Base-by-base conservation (phyloP, 2,797 vertebrate genomes). In the Takifugu ocellatus region DNA sequence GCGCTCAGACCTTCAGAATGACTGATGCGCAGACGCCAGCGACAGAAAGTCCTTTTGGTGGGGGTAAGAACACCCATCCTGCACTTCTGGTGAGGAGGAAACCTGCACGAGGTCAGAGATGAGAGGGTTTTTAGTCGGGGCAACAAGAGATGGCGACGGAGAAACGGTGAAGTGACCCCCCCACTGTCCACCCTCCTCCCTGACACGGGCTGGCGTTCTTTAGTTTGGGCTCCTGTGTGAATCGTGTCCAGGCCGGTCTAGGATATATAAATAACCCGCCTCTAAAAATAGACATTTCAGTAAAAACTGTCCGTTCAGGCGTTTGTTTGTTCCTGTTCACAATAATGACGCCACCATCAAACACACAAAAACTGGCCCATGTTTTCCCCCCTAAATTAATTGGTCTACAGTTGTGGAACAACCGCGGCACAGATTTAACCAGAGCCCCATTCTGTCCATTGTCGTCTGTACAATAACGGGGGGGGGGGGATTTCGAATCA, bases 381-480 rank as follows among this genome's bases (percentile, higher is more conserved):
- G n/a, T 44, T 44, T 6, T 16, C 5, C 7, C 17, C 43, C 17
- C 43, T 44, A 5, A 44, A 17, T 17, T 17, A 44, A 44, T 44
- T 44, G 15, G 36, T 44, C 17, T 16, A 44, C 43, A 17, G n/a
- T 17, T 17, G n/a, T 9, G 15, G 43, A 39, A 39, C 36, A 39
- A 14, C 36, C 12, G 36, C 44, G 61, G 36, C 53, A 45, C 49
- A 54, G 42, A 46, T 68, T 48, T 66, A 70, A 82, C 75, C 69
- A 50, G 45, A 75, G 84, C 75, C 77, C 66, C 74, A 72, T 74
- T 72, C 74, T 77, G 56, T 49, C 77, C 74, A 79, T 73, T 76
- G 77, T 86, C 77, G 64, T 62, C 65, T 47, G 59, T 49, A 57
- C 74, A 81, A 79, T 75, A 74, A 78, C 25, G 59, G 33, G 42